Percentiles rank a stretch among this genome's conserved stretches.
phyloP scores from a whole-genome alignment of 2,113 vertebrate species.

The Chaetodon auriga region DNA sequence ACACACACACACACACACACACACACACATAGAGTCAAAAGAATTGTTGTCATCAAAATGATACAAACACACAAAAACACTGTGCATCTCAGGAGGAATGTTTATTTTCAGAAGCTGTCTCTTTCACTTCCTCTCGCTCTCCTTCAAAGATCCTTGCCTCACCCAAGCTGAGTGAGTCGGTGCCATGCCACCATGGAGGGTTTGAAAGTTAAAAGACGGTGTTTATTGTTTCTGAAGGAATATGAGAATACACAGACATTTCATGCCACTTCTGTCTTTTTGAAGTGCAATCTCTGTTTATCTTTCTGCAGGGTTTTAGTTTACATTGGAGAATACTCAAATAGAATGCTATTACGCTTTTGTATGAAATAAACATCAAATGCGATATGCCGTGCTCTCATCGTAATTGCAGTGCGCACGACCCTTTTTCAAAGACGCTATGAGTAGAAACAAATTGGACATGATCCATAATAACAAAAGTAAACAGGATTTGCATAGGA shows the following conservation, averaged over 20 bases:
- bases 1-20: slow-evolving; percentile 16
- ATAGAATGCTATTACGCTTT: slow-evolving; percentile 57
- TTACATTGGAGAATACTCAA: slow-evolving; percentile 71
- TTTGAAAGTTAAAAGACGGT: slow-evolving; percentile 76
- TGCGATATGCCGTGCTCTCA: slow-evolving; percentile 28
- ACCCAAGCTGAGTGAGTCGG: slow-evolving; percentile 57
- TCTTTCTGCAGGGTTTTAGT: slow-evolving; percentile 71
- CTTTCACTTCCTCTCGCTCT: slow-evolving; percentile 65
- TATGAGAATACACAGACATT: slow-evolving; percentile 66
- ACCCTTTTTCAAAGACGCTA: slow-evolving; percentile 53
- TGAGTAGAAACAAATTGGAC: slow-evolving; percentile 56
- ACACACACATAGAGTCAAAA: slow-evolving; percentile 33
- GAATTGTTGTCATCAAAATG: slow-evolving; percentile 69
- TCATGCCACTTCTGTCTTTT: slow-evolving; percentile 68
- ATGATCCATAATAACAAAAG: slow-evolving; percentile 24
- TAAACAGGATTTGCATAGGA: slow-evolving; percentile 37
- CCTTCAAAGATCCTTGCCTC: slow-evolving; percentile 74
- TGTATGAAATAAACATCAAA: slow-evolving; percentile 63
- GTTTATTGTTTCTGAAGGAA: slow-evolving; percentile 81
- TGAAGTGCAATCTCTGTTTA: slow-evolving; percentile 77
- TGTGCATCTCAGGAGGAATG: slow-evolving; percentile 70
- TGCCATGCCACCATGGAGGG: slow-evolving; percentile 67
- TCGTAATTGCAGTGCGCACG: slow-evolving; percentile 48
- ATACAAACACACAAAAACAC: slow-evolving; percentile 64
- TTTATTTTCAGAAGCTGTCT: slow-evolving; percentile 78